Conservation (phyloP, 2,888 invertebrate genomes). For the Atrina japonica region DNA sequence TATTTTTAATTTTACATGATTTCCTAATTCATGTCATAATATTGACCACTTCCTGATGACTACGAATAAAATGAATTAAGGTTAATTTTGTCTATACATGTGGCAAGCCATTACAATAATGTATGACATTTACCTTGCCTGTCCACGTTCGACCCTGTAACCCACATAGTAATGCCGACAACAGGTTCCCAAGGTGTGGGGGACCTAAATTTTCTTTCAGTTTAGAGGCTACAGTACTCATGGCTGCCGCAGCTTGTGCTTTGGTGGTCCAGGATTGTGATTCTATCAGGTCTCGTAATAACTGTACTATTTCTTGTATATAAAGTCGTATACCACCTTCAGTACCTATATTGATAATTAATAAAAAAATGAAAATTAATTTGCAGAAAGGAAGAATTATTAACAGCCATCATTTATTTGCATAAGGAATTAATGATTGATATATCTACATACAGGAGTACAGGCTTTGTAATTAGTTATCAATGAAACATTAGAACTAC, state of each 20-base stretch:
- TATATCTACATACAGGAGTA: too few relatives aligned
- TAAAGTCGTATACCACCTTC: conserved; percentile 91
- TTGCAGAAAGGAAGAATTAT: too few relatives aligned
- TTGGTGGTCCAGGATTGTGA: conserved; percentile 94
- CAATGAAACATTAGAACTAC: not conserved
- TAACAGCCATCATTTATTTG: not conserved
- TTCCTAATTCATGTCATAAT: too few relatives aligned
- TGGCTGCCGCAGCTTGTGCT: conserved; percentile 91
- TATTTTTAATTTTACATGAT: too few relatives aligned
- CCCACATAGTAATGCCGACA: conserved; percentile 86
- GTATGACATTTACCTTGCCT: conserved; percentile 86
- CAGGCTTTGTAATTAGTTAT: not conserved
- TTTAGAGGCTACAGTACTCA: conserved; percentile 89
- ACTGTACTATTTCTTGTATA: conserved; percentile 86
- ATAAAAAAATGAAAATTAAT: too few relatives aligned
- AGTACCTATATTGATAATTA: conserved; percentile 74
- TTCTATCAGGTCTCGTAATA: conserved; percentile 87
- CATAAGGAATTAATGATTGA: not conserved
- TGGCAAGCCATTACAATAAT: too few relatives aligned
- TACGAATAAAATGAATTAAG: too few relatives aligned
- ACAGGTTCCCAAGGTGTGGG: conserved; percentile 82
- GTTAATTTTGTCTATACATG: too few relatives aligned
- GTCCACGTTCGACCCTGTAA: conserved; percentile 92
- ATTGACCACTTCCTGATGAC: too few relatives aligned
- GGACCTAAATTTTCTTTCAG: conserved; percentile 86